Percentiles rank a stretch among this genome's conserved stretches.
Evolutionary conservation across 1,140 invertebrate species (phyloP).

Genomic region (Drosophila pachea): DNA sequence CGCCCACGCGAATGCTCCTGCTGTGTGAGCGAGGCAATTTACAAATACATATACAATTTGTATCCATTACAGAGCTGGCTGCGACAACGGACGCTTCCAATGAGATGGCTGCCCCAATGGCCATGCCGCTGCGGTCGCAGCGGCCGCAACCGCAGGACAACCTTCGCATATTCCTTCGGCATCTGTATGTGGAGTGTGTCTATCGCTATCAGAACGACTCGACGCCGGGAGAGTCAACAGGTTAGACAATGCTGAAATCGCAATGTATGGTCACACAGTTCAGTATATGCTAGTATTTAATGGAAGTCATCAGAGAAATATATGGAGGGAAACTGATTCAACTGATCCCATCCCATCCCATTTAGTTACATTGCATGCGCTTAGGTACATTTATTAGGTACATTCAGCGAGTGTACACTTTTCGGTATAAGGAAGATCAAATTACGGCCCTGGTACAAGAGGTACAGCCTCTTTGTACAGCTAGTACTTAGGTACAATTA

Average conservation of each 20-base stretch:
- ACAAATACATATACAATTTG: background rate
- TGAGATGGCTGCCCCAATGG: background rate
- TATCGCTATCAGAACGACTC: slow-evolving; percentile 62
- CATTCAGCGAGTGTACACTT: too few species aligned
- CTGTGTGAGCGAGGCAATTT: background rate
- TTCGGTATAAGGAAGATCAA: too few species aligned
- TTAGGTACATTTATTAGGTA: too few species aligned
- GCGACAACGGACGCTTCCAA: background rate
- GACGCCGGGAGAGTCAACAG: slow-evolving; percentile 41
- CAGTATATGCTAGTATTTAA: background rate
- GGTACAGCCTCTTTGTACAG: too few species aligned
- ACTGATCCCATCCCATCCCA: too few species aligned
- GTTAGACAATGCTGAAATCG: slow-evolving; percentile 14
- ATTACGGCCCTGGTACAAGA: too few species aligned
- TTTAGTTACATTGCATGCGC: too few species aligned
- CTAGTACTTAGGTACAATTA: too few species aligned
- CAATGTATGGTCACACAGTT: background rate
- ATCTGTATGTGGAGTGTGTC: slow-evolving; percentile 70
- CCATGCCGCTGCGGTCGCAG: background rate
- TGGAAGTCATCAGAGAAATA: too few species aligned
- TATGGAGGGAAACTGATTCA: too few species aligned
- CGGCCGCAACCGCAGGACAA: slow-evolving; percentile 48
- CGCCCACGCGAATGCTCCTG: background rate
- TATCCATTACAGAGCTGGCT: slow-evolving; percentile 15
- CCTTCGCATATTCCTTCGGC: slow-evolving; percentile 58